Conservation (phyloP, 2,113 vertebrate genomes). For the Sebastes fasciatus region DNA sequence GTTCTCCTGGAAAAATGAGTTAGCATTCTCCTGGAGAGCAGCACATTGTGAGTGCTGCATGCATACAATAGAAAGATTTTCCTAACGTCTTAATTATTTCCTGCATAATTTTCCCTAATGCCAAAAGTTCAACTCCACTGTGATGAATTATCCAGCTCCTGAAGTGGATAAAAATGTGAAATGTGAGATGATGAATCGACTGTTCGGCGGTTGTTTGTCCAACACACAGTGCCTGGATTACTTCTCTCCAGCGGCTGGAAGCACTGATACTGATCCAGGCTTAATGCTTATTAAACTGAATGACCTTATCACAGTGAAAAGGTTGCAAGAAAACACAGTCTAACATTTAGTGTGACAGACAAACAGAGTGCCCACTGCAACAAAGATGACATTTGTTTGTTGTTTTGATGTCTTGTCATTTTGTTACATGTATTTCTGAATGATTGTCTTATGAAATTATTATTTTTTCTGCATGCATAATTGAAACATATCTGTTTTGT, state of each 20-base stretch:
- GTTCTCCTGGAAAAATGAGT: conserved; percentile 33
- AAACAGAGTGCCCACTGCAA: not conserved
- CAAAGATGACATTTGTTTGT: conserved; percentile 15
- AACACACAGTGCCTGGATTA: conserved; percentile 62
- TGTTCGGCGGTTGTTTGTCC: not conserved
- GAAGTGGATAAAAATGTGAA: conserved; percentile 7
- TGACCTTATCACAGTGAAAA: conserved; percentile 70
- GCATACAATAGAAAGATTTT: not conserved
- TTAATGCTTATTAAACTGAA: conserved; percentile 77
- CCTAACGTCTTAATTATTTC: not conserved
- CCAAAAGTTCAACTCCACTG: not conserved
- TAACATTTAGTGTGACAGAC: conserved; percentile 25
- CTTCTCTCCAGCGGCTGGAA: conserved; percentile 50
- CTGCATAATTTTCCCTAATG: not conserved
- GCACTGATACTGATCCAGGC: conserved; percentile 74
- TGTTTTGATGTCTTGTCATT: conserved; percentile 10
- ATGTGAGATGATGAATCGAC: conserved; percentile 20
- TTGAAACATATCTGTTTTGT: not conserved
- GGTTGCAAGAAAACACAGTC: conserved; percentile 44
- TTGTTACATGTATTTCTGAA: not conserved
- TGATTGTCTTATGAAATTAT: not conserved
- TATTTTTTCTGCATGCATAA: not conserved
- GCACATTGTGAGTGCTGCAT: not conserved
- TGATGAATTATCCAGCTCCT: conserved; percentile 6
- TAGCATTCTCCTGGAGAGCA: conserved; percentile 29